Base-by-base conservation (phyloP, 2,888 invertebrate genomes). In the Siphlonurus alternatus region DNA sequence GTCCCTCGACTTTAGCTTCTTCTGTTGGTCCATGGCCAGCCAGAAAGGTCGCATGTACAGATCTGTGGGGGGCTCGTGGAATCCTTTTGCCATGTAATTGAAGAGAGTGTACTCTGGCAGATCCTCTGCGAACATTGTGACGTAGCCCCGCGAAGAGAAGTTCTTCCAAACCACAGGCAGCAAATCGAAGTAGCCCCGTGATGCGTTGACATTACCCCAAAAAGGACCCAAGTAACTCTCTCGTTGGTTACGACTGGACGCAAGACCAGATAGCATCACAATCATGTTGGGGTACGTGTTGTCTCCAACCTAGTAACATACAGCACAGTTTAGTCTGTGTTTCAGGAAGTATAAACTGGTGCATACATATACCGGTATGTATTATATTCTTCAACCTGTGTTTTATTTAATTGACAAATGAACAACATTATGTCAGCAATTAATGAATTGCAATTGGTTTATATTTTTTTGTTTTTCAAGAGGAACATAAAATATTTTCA, bases 231-330 rank as follows among this genome's bases (percentile, higher is more conserved):
- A 71, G 65, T 76, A 76, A 69, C 77, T 76, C 0, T 38, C 5
- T n/a, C 19, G 25, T 18, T 59, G 19, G 10, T 61, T 19, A 15
- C 53, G 24, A 23, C 59, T 60, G 3, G 61, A 60, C 2, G 53
- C 64, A n/a, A 64, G 23, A 2, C 78, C 79, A 1, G 75, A 72
- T 1, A 78, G 71, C 68, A 79, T 70, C 0, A 79, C 76, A 5
- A 77, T 71, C 51, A 80, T 72, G 68, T 80, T 80, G 0, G 79
- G 78, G 67, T 76, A 79, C 0, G 79, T 80, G 67, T 80, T 80
- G 68, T 79, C 79, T 1, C 77, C 80, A n/a, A 79, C 77, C 70
- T 56, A 56, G 20, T 18, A 20, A n/a, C 5, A 56, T 56, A 56
- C 19, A 56, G 53, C n/a, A n/a, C n/a, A n/a, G n/a, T n/a, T n/a